Evolutionary conservation across 2,113 vertebrate genomes (phyloP).

Genomic region (Glaucidium brasilianum): DNA sequence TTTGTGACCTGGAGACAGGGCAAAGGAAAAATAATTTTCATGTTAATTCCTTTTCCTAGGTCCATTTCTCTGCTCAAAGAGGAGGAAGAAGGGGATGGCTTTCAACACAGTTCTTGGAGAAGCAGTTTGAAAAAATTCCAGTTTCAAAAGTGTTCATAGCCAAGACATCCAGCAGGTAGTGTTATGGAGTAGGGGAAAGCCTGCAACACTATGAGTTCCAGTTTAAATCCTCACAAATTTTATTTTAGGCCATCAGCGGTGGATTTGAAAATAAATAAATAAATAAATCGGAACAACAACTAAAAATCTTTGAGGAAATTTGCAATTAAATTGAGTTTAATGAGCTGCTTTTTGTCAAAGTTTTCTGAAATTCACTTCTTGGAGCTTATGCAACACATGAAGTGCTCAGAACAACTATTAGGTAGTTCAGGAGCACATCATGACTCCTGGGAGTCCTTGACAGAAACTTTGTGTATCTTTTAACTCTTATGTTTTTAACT

Average conservation of each 20-base stretch:
- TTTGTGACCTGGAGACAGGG: not conserved
- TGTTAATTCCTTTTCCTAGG: not conserved
- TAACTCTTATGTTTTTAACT: not conserved
- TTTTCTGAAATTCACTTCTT: not conserved
- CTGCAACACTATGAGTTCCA: not conserved
- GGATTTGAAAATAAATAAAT: not conserved
- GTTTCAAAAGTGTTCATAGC: not conserved
- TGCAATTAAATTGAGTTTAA: not conserved
- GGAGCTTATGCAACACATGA: not conserved
- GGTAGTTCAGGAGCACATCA: not conserved
- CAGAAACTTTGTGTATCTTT: not conserved
- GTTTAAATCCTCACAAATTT: not conserved
- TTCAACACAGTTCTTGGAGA: not conserved
- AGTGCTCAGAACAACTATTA: not conserved
- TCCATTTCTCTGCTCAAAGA: not conserved
- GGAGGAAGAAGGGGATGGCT: not conserved
- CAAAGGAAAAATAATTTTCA: not conserved
- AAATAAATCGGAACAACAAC: not conserved
- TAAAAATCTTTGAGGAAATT: not conserved
- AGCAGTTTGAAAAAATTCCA: not conserved
- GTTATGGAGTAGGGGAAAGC: fast-evolving
- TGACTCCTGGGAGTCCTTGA: not conserved
- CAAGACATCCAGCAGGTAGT: too few relatives aligned
- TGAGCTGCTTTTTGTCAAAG: not conserved
- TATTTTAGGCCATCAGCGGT: not conserved